These are phyloP conservation scores for Pygoscelis antarcticus DNA, from an alignment of 2,113 vertebrate species.

Conservation along the genomic window DNA sequence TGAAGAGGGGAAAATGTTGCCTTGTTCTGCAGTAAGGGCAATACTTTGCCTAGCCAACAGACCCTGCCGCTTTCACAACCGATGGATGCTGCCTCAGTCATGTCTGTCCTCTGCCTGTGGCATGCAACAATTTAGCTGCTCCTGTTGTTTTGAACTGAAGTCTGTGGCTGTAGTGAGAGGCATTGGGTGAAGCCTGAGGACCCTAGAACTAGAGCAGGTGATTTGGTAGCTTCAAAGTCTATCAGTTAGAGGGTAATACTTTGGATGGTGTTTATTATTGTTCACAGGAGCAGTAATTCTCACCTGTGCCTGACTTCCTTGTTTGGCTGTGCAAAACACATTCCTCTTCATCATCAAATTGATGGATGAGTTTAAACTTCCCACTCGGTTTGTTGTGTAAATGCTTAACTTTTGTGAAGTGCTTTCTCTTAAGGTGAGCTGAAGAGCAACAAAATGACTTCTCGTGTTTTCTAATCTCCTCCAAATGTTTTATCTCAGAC, in stretches of 20 bases:
- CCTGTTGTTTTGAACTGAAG: not conserved
- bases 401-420: conserved; percentile 41
- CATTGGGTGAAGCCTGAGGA: not conserved
- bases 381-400: not conserved
- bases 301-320: conserved; percentile 6
- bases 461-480: conserved; percentile 44
- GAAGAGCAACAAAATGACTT: conserved; percentile 9
- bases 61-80: not conserved
- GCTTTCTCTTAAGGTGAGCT: not conserved
- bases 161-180: not conserved
- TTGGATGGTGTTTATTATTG: not conserved
- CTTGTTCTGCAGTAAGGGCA: not conserved
- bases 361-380: conserved; percentile 49
- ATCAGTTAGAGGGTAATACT: not conserved
- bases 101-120: not conserved
- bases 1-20: accelerated
- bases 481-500: conserved; percentile 51
- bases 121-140: not conserved
- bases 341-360: conserved; percentile 39
- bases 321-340: conserved; percentile 1
- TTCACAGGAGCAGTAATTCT: conserved; percentile 12
- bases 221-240: not conserved
- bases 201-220: not conserved
- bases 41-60: accelerated
- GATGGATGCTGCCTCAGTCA: not conserved